Base-by-base conservation (phyloP, 2,113 vertebrate genomes). In the Mirza zaza region DNA sequence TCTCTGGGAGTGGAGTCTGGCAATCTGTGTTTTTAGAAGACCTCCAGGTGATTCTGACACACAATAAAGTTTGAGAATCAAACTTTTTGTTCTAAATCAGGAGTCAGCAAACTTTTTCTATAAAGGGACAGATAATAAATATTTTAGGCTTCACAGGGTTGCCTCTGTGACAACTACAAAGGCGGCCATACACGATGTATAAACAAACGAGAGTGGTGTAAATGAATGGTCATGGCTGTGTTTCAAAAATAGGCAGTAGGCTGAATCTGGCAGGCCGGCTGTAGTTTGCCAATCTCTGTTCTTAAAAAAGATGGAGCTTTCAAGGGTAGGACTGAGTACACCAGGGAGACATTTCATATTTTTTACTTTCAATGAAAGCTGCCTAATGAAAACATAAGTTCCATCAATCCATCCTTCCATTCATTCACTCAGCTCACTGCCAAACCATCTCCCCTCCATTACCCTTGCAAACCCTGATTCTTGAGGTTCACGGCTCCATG, bases 301-400 rank as follows among this genome's bases (percentile, higher is more conserved):
- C 45, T 88, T 85, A 63, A 87, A 79, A 83, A 92, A 55, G 39
- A 67, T 27, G 50, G 36, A 84, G 48, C 17, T 88, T 93, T 86
- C n/a, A 87, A 76, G 39, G 57, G 71, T 29, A 91, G 76, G 91
- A 90, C 36, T 8, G 13, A 96, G 18, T 73, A 63, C 3, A 83
- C 10, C 36, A 86, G 34, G 42, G 25, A 89, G 52, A 83, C 29
- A 79, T 50, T 59, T 65, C 18, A 29, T 25, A 42, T n/a, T 87
- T 93, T 80, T 68, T 75, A 88, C 50, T 84, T 94, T 71, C 34
- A 93, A 52, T 81, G 67, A 95, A 65, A 92, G 25, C 61, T 79
- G 14, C 73, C 50, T 90, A 79, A 63, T 48, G 67, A 93, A 75
- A 68, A 17, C 6, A 0, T 45, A 75, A 11, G 90, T 88, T 87